phyloP scores from a whole-genome alignment of 2,888 invertebrate species.

The Colostygia pectinataria region DNA sequence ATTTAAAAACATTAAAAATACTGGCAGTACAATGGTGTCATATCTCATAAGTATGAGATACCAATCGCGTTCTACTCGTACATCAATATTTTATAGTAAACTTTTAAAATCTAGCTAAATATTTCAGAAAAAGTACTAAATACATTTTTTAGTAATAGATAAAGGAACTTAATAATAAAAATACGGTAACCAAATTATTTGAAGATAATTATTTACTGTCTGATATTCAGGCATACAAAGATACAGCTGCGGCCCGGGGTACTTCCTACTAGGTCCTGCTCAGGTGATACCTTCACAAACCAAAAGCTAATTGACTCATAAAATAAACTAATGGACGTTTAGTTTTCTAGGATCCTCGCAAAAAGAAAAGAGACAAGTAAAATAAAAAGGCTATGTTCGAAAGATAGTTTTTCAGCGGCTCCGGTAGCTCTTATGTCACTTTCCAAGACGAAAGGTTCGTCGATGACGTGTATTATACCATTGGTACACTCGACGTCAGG shows the following conservation, averaged over 20 bases:
- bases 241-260: too few species aligned
- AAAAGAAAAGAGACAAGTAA: slow-evolving; percentile 56
- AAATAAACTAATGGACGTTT: slow-evolving; percentile 39
- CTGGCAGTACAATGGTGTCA: slow-evolving; percentile 32
- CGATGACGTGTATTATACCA: slow-evolving; percentile 97
- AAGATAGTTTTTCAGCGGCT: slow-evolving; percentile 54
- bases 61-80: slow-evolving; percentile 16
- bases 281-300: slow-evolving; percentile 25
- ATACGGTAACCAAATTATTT: slow-evolving; percentile 15
- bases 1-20: slow-evolving; percentile 28
- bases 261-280: not conserved
- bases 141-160: too few species aligned
- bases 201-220: not conserved
- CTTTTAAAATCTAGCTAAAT: slow-evolving; percentile 11
- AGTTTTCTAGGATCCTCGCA: slow-evolving; percentile 60
- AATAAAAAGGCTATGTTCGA: slow-evolving; percentile 47
- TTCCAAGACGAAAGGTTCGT: slow-evolving; percentile 91
- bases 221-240: not conserved
- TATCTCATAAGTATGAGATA: slow-evolving; percentile 10
- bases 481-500: slow-evolving; percentile 98
- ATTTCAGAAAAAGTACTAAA: slow-evolving; percentile 6
- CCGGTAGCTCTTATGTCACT: slow-evolving; percentile 91
- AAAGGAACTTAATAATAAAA: slow-evolving; percentile 5
- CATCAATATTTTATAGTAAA: slow-evolving; percentile 16
- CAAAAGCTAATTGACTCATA: slow-evolving; percentile 40